Base-by-base conservation (phyloP, 2,888 invertebrate genomes). In the Mesodorylaimus sp. region DNA sequence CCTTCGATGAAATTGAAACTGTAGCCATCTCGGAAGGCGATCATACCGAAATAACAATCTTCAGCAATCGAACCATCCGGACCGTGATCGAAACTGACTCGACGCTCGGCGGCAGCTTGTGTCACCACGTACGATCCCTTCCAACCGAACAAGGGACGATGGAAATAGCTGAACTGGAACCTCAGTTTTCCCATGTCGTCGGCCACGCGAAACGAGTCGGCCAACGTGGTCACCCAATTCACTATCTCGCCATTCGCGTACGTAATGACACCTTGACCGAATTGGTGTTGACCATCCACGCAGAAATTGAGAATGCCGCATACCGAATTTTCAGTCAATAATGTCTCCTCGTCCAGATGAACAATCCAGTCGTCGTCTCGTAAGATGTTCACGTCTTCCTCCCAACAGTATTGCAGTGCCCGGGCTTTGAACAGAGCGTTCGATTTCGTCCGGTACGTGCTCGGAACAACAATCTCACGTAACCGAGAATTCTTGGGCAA, bases 101-200 rank as follows among this genome's bases (percentile, higher is more conserved):
- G 76, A 57, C 80, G 79, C 68, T 91, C 89, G n/a, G 88, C 86
- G 60, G 77, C 77, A 56, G 55, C 80, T 79, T 88, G 87, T 55
- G 89, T 88, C 10, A 93, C 89, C 56, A 93, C 91, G 71, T 83
- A 93, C 41, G 91, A 91, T 53, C 93, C 93, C 72, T 93, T 93
- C 89, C 91, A 91, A 68, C 89, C 88, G 69, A 93, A 89, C 50
- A 89, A 73, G 21, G 93, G 91, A 66, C 83, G 85, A 67, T 91
- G 88, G 68, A 93, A 89, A 69, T 84, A 73, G 61, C 81, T 80
- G 65, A 93, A 88, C 68, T 91, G 91, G 56, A 87, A 75, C 60
- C 88, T 76, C 50, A 93, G 72, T 70, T 93, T 93, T 51, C 93
- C 93, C 89, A 93, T 88, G 64, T 93, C 93, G 71, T 93, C 91